These are phyloP conservation scores for Cephus runcator DNA, from an alignment of 2,888 invertebrate species.

Conservation along the genomic window DNA sequence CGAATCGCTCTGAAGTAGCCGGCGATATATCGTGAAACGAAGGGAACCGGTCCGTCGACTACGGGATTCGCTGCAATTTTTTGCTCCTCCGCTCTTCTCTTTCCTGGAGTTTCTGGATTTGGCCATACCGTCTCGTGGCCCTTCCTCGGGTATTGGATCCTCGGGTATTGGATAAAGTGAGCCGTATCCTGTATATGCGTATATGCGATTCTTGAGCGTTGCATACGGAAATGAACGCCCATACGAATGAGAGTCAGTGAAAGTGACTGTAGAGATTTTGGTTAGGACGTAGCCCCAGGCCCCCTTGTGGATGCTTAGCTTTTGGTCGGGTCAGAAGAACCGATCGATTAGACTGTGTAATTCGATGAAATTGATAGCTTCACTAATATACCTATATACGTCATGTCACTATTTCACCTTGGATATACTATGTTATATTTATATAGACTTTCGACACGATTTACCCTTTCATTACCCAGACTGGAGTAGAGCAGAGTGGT, in stretches of 20 bases:
- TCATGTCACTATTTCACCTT: neutral
- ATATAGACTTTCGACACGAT: neutral
- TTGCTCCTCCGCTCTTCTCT: neutral
- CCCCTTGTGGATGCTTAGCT: neutral
- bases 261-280: constrained; percentile 1
- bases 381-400: neutral
- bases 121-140: neutral
- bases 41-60: neutral
- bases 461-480: neutral
- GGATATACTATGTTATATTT: neutral
- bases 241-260: neutral
- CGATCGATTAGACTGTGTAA: neutral
- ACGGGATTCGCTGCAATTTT: neutral
- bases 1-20: neutral
- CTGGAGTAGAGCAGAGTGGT: neutral
- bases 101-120: neutral
- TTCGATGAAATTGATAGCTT: constrained; percentile 4
- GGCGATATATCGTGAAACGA: neutral
- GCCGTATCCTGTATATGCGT: neutral
- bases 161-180: neutral
- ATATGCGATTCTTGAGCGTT: neutral
- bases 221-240: neutral
- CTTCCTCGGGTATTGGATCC: neutral
- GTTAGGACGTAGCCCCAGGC: neutral
- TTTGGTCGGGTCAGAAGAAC: neutral